Conservation (phyloP, 2,797 vertebrate genomes). For the Euphonia xanthogaster region DNA sequence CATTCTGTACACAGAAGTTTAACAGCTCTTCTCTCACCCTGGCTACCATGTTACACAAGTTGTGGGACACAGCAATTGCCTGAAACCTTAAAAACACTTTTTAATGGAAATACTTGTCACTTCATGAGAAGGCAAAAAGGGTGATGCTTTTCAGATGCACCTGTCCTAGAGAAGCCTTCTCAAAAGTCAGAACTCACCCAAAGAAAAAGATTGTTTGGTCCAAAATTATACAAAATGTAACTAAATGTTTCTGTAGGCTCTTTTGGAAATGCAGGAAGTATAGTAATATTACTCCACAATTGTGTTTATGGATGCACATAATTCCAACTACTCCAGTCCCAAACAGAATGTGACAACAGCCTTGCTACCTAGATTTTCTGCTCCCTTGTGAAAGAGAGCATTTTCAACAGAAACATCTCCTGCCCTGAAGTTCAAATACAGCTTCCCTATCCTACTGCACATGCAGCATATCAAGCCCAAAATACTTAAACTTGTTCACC, state of each 20-base stretch:
- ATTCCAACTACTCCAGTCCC: not conserved
- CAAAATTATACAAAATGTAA: not conserved
- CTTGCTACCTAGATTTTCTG: not conserved
- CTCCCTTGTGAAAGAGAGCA: not conserved
- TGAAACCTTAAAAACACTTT: not conserved
- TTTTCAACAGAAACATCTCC: not conserved
- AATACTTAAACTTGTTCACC: not conserved
- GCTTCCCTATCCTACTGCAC: not conserved
- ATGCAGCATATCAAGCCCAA: not conserved
- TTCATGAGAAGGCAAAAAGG: not conserved
- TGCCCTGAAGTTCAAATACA: not conserved
- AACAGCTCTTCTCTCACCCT: not conserved
- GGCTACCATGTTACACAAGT: not conserved
- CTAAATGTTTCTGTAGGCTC: not conserved
- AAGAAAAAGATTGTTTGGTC: not conserved
- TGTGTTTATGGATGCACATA: not conserved
- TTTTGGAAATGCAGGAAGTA: not conserved
- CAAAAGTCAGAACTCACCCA: not conserved
- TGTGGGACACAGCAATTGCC: not conserved
- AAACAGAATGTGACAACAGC: not conserved
- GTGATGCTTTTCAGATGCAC: not conserved
- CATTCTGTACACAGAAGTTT: not conserved
- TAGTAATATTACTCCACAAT: not conserved
- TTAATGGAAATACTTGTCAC: not conserved
- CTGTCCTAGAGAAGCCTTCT: not conserved